Evolutionary conservation across 2,113 vertebrate genomes (phyloP), one percentile per base, ranked within the genome.

Genomic region (Ochotona curzoniae): DNA sequence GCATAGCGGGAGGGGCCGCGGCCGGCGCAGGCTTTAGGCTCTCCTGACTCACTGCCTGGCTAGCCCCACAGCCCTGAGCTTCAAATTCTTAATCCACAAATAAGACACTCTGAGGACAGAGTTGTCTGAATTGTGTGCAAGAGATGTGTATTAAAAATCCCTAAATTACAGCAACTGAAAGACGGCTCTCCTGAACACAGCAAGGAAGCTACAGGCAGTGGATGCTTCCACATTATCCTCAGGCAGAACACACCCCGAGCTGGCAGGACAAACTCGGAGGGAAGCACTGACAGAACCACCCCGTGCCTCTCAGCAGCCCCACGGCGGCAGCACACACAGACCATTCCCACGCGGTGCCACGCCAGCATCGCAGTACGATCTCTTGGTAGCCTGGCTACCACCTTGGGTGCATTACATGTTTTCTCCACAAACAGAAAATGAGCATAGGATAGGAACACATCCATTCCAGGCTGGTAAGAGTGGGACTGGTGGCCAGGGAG

Each of bases 31-130:
- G 11, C 66, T 75, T 76, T 17, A 30, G 60, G 35, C 7, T 89
- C 88, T 54, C 47, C 75, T 88, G 18, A 63, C 23, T 95, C 69
- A 69, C 51, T 61, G 30, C 66, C 54, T 61, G 32, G 80, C 71
- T 70, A 38, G 20, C 82, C 73, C 88, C n/a, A 26, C 28, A 70
- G 73, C 61, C 80, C 12, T 69, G 28, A 11, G 49, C 7, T 81
- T 89, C 80, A 86, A 17, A 61, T 74, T 73, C 88, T 67, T 94
- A 75, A 83, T 81, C 47, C 91, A 90, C 67, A 91, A 54, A 61
- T 66, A n/a, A 91, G 63, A 89, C 11, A 69, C 20, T 30, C 20
- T 88, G 57, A 92, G 13, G 44, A 70, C 57, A 78, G 1, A 1
- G 30, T 78, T 91, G 76, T 80, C 81, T 91, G 67, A 84, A 85